phyloP scores from a whole-genome alignment of 2,888 invertebrate genomes.

The Ormyrus labotus region DNA sequence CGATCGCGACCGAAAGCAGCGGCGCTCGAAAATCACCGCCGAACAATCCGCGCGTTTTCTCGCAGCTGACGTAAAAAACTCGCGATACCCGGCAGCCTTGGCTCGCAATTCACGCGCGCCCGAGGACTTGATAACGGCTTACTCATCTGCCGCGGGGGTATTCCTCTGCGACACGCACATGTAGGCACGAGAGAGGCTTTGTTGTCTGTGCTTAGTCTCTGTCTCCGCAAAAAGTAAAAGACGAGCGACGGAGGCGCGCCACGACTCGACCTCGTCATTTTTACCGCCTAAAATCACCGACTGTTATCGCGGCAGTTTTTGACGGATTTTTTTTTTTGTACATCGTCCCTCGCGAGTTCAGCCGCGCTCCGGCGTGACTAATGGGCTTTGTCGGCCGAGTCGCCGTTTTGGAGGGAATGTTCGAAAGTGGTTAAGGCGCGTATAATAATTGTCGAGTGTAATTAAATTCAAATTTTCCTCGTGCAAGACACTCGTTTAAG shows the following conservation, averaged over 20 bases:
- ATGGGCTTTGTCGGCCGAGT: neutral
- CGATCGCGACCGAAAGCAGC: too few relatives aligned
- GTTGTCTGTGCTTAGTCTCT: neutral
- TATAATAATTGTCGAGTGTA: too few relatives aligned
- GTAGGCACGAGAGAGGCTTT: neutral
- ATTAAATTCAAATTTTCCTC: too few relatives aligned
- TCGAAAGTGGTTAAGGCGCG: too few relatives aligned
- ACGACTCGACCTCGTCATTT: slow-evolving; percentile 10
- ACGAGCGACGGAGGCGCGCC: neutral
- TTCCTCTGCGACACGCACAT: slow-evolving; percentile 6
- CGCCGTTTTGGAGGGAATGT: too few relatives aligned
- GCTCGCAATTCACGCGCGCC: neutral
- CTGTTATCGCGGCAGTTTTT: neutral
- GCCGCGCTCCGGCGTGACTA: neutral
- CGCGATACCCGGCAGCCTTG: neutral
- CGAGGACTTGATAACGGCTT: slow-evolving; percentile 45
- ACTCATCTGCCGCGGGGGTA: slow-evolving; percentile 26
- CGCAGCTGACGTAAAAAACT: neutral
- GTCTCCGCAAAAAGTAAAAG: slow-evolving; percentile 10
- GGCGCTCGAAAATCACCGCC: neutral
- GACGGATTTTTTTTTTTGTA: neutral
- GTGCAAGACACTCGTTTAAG: too few relatives aligned
- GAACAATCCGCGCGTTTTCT: neutral
- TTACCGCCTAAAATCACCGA: slow-evolving; percentile 22
- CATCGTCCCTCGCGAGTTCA: too few relatives aligned